Percentiles rank a stretch among this genome's conserved stretches.
Conservation (phyloP, 2,113 vertebrate species). For the Corvus cornix region DNA sequence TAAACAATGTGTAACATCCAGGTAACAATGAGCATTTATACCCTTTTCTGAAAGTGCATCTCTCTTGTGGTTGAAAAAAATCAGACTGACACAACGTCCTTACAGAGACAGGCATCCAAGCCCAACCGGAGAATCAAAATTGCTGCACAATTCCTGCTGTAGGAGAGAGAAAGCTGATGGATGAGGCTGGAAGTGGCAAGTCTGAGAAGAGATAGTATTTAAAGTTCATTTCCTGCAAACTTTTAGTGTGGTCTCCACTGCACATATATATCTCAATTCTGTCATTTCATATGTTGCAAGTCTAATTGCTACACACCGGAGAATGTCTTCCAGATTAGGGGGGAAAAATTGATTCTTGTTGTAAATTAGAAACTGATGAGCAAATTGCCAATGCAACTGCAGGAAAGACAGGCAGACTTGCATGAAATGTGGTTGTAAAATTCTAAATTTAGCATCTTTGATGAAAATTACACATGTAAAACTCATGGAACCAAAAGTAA, state of each 20-base stretch:
- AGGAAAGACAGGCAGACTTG: not conserved
- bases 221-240: not conserved
- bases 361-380: not conserved
- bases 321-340: not conserved
- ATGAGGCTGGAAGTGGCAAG: not conserved
- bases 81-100: not conserved
- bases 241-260: not conserved
- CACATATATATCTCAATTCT: not conserved
- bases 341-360: accelerated
- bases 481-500: not conserved
- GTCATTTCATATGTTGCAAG: not conserved
- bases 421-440: not conserved
- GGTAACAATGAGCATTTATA: not conserved
- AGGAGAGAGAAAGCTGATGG: not conserved
- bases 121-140: not conserved
- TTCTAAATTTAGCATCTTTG: not conserved
- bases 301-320: not conserved
- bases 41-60: not conserved
- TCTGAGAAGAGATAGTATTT: not conserved
- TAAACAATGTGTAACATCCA: not conserved
- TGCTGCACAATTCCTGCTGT: not conserved
- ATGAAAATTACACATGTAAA: not conserved
- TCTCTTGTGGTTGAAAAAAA: not conserved
- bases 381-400: not conserved
- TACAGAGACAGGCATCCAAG: not conserved